A percentile compares a stretch with the other conserved stretches of the same genome.
These are phyloP conservation scores for Hirtodrosophila trivittata DNA, from an alignment of 2,888 invertebrate genomes.

Conservation along the genomic window DNA sequence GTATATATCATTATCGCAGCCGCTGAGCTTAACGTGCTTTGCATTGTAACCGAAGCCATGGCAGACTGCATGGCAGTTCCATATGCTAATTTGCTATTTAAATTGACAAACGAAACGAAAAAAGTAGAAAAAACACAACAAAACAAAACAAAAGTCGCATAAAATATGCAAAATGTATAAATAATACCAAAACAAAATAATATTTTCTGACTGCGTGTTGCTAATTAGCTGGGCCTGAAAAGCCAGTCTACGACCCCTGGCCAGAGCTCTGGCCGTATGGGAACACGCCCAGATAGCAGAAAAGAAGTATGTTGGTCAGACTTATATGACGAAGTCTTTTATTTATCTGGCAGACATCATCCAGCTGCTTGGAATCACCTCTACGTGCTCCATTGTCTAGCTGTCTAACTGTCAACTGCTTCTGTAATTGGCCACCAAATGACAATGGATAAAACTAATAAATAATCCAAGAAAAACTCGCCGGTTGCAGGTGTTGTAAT, in stretches of 20 bases:
- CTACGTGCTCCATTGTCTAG: conserved; percentile 22
- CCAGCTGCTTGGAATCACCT: conserved; percentile 7
- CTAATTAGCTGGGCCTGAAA: conserved; percentile 45
- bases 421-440: conserved; percentile 36
- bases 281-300: conserved; percentile 4
- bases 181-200: conserved; percentile 13
- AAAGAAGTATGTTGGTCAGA: conserved; percentile 12
- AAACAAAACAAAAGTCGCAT: conserved; percentile 19
- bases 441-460: conserved; percentile 31
- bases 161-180: conserved; percentile 10
- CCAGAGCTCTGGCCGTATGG: neutral
- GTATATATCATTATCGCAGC: conserved; percentile 51
- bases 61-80: conserved; percentile 69
- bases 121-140: conserved; percentile 6
- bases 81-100: conserved; percentile 67
- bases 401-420: conserved; percentile 48
- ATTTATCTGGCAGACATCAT: conserved; percentile 24
- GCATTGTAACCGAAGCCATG: conserved; percentile 64
- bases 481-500: conserved; percentile 50
- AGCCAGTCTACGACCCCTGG: conserved; percentile 20
- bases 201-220: conserved; percentile 25
- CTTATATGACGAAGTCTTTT: conserved; percentile 27
- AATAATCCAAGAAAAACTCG: conserved; percentile 22
- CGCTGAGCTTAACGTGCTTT: conserved; percentile 57
- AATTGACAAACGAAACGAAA: conserved; percentile 33